A percentile compares a stretch with the other conserved stretches of the same genome.
These are phyloP conservation scores for Barbus barbus DNA, from an alignment of 2,113 vertebrate genomes.

Conservation along the genomic window DNA sequence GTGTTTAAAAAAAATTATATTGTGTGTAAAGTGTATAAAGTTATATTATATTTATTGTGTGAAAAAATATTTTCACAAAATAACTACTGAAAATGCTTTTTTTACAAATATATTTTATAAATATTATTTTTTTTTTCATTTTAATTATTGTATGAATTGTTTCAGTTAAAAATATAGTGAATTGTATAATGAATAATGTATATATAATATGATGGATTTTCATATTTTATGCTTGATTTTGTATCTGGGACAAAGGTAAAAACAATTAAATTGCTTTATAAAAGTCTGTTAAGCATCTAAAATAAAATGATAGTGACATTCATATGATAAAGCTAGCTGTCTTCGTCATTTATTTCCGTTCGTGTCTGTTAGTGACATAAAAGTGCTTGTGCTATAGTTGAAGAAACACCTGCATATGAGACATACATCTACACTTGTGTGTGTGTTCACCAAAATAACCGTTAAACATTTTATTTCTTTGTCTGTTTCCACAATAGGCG, in stretches of 20 bases:
- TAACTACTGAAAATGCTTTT: neutral
- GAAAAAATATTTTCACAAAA: neutral
- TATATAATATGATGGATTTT: neutral
- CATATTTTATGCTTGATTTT: neutral
- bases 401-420: neutral
- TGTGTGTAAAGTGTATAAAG: too few relatives aligned
- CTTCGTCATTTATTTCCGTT: neutral
- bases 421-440: neutral
- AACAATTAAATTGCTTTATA: neutral
- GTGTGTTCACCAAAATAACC: neutral
- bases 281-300: neutral
- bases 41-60: too few relatives aligned
- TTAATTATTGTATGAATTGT: too few relatives aligned
- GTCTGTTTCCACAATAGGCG: neutral
- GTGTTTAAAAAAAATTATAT: too few relatives aligned
- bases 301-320: neutral
- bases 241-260: neutral
- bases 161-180: too few relatives aligned
- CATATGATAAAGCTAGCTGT: neutral
- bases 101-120: neutral
- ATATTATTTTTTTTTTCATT: too few relatives aligned
- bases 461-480: constrained; percentile 10
- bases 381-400: neutral
- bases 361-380: neutral
- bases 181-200: too few relatives aligned